A percentile compares a stretch with the other conserved stretches of the same genome.
These are phyloP conservation scores for Anarrhichthys ocellatus DNA, from an alignment of 2,113 vertebrate species.

Conservation along the genomic window DNA sequence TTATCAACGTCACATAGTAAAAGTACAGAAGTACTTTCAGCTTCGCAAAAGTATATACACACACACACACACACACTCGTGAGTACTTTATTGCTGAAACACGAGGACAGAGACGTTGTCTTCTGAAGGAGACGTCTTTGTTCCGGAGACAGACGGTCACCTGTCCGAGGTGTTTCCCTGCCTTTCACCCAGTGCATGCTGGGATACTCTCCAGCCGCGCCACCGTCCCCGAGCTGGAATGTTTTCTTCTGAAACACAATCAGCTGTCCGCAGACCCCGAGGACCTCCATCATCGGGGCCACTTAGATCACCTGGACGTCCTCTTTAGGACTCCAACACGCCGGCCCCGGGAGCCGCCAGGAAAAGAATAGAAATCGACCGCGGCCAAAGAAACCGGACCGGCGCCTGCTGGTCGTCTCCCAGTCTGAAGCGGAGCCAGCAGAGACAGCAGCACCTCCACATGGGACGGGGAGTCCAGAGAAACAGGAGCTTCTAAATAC, in stretches of 20 bases:
- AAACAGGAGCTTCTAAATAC: constrained; percentile 40
- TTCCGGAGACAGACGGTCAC: background rate
- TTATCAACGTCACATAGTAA: too few relatives aligned
- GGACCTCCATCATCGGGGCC: background rate
- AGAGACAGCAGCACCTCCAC: constrained; percentile 9
- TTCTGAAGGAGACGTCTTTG: background rate
- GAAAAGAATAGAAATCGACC: constrained; percentile 9
- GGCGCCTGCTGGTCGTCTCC: constrained; percentile 24
- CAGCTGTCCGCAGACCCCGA: background rate
- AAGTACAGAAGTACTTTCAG: too few relatives aligned
- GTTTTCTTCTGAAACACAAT: background rate
- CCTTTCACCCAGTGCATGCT: constrained; percentile 28
- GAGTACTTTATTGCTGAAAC: too few relatives aligned
- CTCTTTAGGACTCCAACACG: constrained; percentile 1
- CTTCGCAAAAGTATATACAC: too few relatives aligned
- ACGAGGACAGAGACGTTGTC: background rate
- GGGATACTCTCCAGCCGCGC: constrained; percentile 2
- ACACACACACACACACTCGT: too few relatives aligned
- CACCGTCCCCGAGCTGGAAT: constrained; percentile 13
- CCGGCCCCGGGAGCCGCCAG: constrained; percentile 7
- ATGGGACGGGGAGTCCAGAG: background rate
- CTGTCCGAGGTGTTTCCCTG: constrained; percentile 23
- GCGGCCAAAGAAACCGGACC: background rate
- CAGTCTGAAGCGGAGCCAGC: constrained; percentile 29
- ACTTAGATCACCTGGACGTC: constrained; percentile 28